These are phyloP conservation scores for Ailurus styani DNA, from an alignment of 2,113 vertebrate genomes.

Conservation along the genomic window DNA sequence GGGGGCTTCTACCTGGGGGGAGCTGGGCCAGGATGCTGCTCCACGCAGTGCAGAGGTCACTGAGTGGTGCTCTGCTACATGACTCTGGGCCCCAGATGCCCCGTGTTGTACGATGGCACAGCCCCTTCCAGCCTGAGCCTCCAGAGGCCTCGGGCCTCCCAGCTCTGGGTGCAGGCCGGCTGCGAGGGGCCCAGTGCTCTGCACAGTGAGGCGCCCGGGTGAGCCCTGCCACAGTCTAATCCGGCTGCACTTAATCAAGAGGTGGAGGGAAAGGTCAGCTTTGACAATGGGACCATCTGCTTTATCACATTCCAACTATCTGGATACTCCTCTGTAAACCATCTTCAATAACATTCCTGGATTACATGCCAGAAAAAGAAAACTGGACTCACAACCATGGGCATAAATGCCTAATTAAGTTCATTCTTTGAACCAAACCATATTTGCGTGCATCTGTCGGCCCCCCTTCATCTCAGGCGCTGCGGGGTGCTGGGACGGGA, in stretches of 20 bases:
- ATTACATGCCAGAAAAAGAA: conserved; percentile 39
- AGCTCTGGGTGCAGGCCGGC: neutral
- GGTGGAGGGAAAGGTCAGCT: neutral
- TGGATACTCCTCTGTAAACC: conserved; percentile 40
- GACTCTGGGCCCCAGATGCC: too few species aligned
- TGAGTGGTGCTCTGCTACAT: neutral
- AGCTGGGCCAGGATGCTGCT: fast-evolving
- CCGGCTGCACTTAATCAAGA: neutral
- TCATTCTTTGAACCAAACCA: conserved; percentile 57
- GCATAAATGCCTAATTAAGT: conserved; percentile 70
- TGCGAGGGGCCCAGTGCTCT: neutral
- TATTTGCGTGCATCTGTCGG: conserved; percentile 40
- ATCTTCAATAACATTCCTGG: conserved; percentile 16
- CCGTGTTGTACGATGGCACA: fast-evolving
- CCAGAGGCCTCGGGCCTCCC: neutral
- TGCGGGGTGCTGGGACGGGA: neutral
- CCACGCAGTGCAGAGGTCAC: neutral
- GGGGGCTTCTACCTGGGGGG: neutral
- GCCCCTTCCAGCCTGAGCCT: neutral
- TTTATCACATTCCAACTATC: conserved; percentile 26
- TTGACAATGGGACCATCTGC: conserved; percentile 33
- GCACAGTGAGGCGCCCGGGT: neutral
- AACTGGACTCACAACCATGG: conserved; percentile 40
- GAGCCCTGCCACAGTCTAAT: neutral
- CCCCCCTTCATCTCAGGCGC: neutral